Conservation (phyloP, 1,140 invertebrate genomes). For the Lasioglossum baleicum region DNA sequence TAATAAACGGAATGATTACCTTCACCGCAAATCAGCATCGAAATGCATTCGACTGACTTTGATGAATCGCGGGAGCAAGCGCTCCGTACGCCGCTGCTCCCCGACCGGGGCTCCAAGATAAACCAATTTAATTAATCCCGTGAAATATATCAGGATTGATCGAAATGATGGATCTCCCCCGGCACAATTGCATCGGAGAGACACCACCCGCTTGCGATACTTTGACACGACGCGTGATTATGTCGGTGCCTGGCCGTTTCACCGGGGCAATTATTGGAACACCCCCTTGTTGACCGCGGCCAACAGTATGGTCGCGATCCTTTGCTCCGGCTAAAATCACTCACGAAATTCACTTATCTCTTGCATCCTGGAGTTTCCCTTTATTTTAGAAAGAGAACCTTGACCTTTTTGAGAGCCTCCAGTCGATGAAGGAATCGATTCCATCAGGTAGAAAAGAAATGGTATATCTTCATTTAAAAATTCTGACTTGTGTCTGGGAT, state of each 20-base stretch:
- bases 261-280: neutral
- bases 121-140: constrained; percentile 63
- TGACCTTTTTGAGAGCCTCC: no score
- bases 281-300: no score
- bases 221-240: constrained; percentile 38
- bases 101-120: constrained; percentile 51
- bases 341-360: no score
- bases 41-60: constrained; percentile 61
- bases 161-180: constrained; percentile 32
- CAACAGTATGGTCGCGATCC: no score
- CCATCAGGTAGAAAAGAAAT: neutral
- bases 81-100: constrained; percentile 14
- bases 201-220: constrained; percentile 31
- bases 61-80: constrained; percentile 52
- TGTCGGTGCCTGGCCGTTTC: neutral
- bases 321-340: no score
- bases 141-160: constrained; percentile 42
- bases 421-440: neutral
- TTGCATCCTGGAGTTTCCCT: no score
- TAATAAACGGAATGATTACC: constrained; percentile 67
- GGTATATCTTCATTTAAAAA: no score
- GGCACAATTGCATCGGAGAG: constrained; percentile 33
- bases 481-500: no score
- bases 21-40: constrained; percentile 64
- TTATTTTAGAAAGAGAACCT: no score